These are phyloP conservation scores for Melanostoma scalare DNA, from an alignment of 2,888 invertebrate species.

Conservation along the genomic window DNA sequence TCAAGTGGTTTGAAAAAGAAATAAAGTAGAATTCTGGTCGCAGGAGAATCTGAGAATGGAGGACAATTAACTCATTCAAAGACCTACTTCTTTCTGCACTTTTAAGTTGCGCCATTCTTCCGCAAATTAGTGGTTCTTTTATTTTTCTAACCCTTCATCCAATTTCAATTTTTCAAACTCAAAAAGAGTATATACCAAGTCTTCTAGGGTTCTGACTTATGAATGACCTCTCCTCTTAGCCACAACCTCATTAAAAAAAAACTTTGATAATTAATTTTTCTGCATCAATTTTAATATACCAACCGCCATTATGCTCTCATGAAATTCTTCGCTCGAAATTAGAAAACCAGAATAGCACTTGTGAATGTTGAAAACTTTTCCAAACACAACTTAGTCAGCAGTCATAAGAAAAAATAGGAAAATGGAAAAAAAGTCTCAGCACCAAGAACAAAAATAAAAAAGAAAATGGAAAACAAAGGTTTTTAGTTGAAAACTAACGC, in stretches of 20 bases:
- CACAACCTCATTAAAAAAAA: conserved; percentile 20
- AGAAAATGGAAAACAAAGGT: background rate
- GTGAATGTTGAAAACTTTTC: conserved; percentile 22
- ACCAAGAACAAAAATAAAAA: background rate
- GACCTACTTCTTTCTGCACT: background rate
- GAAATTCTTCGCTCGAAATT: conserved; percentile 31
- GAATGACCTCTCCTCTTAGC: background rate
- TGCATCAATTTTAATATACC: conserved; percentile 23
- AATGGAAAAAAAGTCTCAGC: background rate
- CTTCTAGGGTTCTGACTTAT: background rate
- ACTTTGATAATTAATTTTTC: conserved; percentile 51
- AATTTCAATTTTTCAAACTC: background rate
- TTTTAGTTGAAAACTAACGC: too few species aligned
- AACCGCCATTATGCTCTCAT: conserved; percentile 4
- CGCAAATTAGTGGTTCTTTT: background rate
- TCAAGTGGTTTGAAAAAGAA: too few species aligned
- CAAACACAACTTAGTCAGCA: conserved; percentile 3
- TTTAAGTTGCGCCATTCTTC: background rate
- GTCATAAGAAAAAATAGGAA: background rate
- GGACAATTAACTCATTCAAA: too few species aligned
- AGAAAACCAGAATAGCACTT: conserved; percentile 44
- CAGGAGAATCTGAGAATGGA: too few species aligned
- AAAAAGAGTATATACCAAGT: background rate
- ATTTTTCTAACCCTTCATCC: background rate
- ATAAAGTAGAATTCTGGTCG: too few species aligned